Evolutionary conservation across 2,797 vertebrate genomes (phyloP), one percentile per base, ranked within the genome.

Genomic region (Hemitrygon akajei): DNA sequence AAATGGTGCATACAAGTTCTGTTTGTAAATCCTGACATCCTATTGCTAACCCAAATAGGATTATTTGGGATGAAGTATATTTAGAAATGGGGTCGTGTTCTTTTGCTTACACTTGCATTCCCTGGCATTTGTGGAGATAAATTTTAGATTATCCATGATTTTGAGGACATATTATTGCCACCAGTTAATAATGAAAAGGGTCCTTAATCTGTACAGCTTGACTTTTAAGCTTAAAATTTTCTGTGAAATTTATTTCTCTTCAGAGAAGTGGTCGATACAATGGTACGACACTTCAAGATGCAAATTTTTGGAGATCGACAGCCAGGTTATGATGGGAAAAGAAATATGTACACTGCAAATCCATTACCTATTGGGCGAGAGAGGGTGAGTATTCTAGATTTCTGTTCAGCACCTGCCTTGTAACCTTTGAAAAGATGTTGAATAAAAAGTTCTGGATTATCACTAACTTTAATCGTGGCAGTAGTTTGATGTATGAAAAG

Each of bases 251-350:
- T 77, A 56, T 87, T 75, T 94, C 81, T 94, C 93, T 95, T 30
- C 86, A 99, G 99, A 96, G 99, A 99, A 95, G 99, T 99, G 95
- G 99, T 99, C 95, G 98, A 99, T 94, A 99, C 98, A 9, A 99
- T 99, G 99, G 99, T 99, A 94, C 97, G 98, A 93, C 99, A 99
- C 96, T 99, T 99, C 96, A 99, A 99, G 97, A 99, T 99, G 98
- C 99, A 99, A 94, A 99, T 99, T 95, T 99, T 99, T 96, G 99
- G 99, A 93, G 99, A 99, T 95, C 97, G 98, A 47, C 98, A 99
- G 95, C 99, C 99, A 86, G 99, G 98, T 0, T 99, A 99, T 1
- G 99, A 99, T 76, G 99, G 99, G 94, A 99, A 99, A 96, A 97
- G 98, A 95, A 99, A 99, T 96, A 99, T 99, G 99, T 99, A 99